These are phyloP conservation scores for Epinephelus awoara DNA, from an alignment of 2,797 vertebrate genomes.

Conservation along the genomic window DNA sequence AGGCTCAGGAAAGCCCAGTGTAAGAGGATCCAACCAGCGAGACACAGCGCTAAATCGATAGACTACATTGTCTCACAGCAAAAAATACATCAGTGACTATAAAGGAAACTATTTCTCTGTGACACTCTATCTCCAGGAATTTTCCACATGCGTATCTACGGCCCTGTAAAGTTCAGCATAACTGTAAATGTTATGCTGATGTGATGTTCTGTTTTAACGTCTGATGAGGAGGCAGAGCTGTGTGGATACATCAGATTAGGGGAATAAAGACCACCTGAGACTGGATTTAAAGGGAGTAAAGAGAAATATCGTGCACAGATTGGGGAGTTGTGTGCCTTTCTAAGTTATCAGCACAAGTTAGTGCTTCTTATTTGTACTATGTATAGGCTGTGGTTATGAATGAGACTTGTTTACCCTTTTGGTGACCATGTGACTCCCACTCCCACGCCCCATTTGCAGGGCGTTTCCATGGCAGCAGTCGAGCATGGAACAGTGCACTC, in stretches of 20 bases:
- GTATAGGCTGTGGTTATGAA: constrained; percentile 81
- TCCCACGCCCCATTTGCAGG: constrained; percentile 81
- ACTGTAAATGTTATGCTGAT: constrained; percentile 72
- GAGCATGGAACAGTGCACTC: constrained; percentile 74
- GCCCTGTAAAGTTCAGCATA: constrained; percentile 78
- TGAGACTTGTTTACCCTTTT: constrained; percentile 87
- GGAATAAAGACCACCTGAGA: background rate
- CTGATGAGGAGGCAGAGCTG: constrained; percentile 27
- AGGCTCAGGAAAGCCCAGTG: constrained; percentile 86
- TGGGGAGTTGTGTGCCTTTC: background rate
- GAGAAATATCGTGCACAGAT: background rate
- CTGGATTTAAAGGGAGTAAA: constrained; percentile 5
- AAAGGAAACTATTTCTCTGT: constrained; percentile 87
- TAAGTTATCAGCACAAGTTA: constrained; percentile 37
- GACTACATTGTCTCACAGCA: constrained; percentile 85
- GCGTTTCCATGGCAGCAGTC: constrained; percentile 84
- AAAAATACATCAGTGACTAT: constrained; percentile 86
- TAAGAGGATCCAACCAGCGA: constrained; percentile 81
- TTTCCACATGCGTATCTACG: constrained; percentile 80
- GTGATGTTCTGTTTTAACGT: constrained; percentile 55
- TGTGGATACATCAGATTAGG: constrained; percentile 22
- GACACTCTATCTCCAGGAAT: constrained; percentile 85
- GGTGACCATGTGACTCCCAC: constrained; percentile 83
- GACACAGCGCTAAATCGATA: constrained; percentile 77
- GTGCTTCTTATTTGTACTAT: constrained; percentile 49